Evolutionary conservation across 2,113 vertebrate species (phyloP).

Genomic region (Toxotes chatareus): DNA sequence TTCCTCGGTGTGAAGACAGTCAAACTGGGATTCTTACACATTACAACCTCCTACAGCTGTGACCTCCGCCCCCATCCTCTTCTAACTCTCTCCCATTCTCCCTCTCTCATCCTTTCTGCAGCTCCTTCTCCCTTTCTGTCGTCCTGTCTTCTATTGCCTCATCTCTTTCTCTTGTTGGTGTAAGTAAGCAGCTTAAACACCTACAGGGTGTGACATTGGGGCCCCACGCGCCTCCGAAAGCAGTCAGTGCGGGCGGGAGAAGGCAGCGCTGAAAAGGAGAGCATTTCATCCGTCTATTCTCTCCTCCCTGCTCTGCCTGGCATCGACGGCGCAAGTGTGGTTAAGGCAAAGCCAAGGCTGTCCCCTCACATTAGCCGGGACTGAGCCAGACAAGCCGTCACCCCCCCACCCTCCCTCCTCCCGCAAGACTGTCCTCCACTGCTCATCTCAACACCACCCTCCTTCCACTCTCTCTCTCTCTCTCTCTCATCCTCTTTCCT

Average conservation of each 20-base stretch:
- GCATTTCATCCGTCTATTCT: conserved; percentile 80
- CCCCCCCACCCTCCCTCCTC: conserved; percentile 31
- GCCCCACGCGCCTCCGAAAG: conserved; percentile 79
- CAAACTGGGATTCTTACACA: conserved; percentile 71
- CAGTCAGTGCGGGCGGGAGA: conserved; percentile 73
- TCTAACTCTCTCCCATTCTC: conserved; percentile 71
- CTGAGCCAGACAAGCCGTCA: conserved; percentile 79
- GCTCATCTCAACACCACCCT: conserved; percentile 51
- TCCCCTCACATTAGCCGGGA: conserved; percentile 83
- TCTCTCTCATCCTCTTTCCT: conserved; percentile 1
- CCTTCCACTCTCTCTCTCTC: background rate
- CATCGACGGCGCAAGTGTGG: conserved; percentile 66
- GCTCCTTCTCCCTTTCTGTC: conserved; percentile 63
- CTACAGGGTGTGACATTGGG: conserved; percentile 84
- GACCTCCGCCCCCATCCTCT: conserved; percentile 77
- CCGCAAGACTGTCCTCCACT: conserved; percentile 61
- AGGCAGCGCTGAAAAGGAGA: conserved; percentile 73
- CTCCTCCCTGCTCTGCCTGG: conserved; percentile 73
- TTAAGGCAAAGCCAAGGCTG: conserved; percentile 81
- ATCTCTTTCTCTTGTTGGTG: conserved; percentile 76
- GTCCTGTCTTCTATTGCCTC: conserved; percentile 74
- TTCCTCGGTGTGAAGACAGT: conserved; percentile 51
- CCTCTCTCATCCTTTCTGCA: conserved; percentile 62
- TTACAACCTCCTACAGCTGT: conserved; percentile 75
- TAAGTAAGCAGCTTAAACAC: conserved; percentile 86